Base-by-base conservation (phyloP, 2,797 vertebrate genomes). In the Falco cherrug region DNA sequence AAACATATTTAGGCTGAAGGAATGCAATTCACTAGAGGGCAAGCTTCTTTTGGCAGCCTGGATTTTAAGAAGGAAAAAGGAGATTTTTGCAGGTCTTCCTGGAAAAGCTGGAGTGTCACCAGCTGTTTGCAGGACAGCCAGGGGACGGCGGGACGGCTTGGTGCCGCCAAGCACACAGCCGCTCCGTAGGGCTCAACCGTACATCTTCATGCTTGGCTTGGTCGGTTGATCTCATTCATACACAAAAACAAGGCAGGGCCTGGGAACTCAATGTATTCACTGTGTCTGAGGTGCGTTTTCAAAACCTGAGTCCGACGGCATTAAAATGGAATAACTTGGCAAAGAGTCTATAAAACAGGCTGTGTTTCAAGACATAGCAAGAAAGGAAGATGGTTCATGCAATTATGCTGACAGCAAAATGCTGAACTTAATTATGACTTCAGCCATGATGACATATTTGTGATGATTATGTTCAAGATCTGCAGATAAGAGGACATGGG, bases 361-460 rank as follows among this genome's bases (percentile, higher is more conserved):
- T 79, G 59, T 28, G 17, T 82, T 88, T 88, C 70, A 77, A 89
- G 83, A 43, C 51, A 29, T 14, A 84, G 54, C 28, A 78, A 91
- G 87, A 71, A 61, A 85, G 18, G 16, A 77, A 89, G 82, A 63
- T 16, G 37, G 93, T 47, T 94, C 63, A n/a, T 28, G 15, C 56
- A 82, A 45, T 83, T 87, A 70, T 37, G 48, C 57, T 87, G 74
- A 56, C 59, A 73, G 51, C 45, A 82, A 95, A 95, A 87, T 37
- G 53, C 45, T 74, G 71, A 95, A 67, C 70, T 91, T 91, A 60
- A 86, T 81, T 84, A 82, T 84, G 67, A 90, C 56, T 88, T 93
- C 74, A 90, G 68, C 67, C 71, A n/a, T 5, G 37, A 91, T 92
- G 74, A 84, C 45, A 84, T 74, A 67, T 77, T 91, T 83, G 81